Percentiles rank a stretch among this genome's conserved stretches.
Conservation (phyloP, 2,888 invertebrate genomes). For the Folsomia manolachei region DNA sequence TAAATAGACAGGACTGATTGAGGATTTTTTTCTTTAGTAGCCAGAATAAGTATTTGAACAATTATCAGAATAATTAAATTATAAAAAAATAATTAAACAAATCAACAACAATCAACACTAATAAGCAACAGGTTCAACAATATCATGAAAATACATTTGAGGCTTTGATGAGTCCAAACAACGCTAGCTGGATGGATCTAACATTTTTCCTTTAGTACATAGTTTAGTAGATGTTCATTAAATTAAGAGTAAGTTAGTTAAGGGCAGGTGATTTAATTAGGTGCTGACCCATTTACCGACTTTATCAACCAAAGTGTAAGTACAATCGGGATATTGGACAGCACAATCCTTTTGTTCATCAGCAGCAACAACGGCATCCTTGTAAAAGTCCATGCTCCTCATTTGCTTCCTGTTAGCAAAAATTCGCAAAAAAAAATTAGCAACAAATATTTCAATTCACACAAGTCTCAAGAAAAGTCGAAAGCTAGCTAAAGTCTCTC, state of each 20-base stretch:
- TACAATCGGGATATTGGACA: conserved; percentile 49
- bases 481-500: no score
- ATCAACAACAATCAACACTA: conserved; percentile 12
- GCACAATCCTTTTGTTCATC: conserved; percentile 50
- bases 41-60: background rate
- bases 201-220: background rate
- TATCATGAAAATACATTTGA: conserved; percentile 15
- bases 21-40: background rate
- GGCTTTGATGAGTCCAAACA: conserved; percentile 12
- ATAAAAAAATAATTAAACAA: conserved; percentile 14
- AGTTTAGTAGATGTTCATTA: background rate
- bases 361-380: conserved; percentile 50
- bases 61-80: background rate
- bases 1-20: no score
- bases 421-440: background rate
- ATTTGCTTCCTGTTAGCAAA: conserved; percentile 48
- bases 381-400: conserved; percentile 52
- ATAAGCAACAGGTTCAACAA: conserved; percentile 9
- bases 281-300: conserved; percentile 51
- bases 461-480: background rate
- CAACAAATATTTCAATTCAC: no score
- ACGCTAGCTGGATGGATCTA: background rate
- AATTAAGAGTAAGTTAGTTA: background rate
- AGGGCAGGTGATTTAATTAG: conserved; percentile 21
- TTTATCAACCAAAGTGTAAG: conserved; percentile 51